Conservation (phyloP, 2,113 vertebrate genomes). For the Synodontis membranacea region DNA sequence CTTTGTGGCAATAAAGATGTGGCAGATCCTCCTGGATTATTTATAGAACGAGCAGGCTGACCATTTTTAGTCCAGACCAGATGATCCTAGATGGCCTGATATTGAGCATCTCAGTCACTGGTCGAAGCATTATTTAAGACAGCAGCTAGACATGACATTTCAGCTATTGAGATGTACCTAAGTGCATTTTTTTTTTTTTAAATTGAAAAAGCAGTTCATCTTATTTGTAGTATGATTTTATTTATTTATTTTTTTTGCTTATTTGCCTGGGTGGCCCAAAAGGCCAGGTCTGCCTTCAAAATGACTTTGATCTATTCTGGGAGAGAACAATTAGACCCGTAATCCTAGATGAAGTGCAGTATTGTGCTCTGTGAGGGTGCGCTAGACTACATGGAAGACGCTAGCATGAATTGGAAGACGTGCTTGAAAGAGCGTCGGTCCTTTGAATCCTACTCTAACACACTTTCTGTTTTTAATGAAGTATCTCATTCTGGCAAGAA, state of each 20-base stretch:
- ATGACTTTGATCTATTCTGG: constrained; percentile 49
- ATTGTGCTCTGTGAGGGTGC: neutral
- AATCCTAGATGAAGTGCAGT: constrained; percentile 16
- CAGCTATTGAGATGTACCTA: neutral
- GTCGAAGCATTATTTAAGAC: neutral
- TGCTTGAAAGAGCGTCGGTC: neutral
- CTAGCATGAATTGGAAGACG: neutral
- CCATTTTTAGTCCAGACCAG: constrained; percentile 31
- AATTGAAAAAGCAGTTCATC: neutral
- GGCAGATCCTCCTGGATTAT: constrained; percentile 49
- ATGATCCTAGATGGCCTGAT: constrained; percentile 24
- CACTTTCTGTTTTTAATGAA: neutral
- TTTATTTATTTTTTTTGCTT: neutral
- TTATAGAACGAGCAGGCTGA: constrained; percentile 46
- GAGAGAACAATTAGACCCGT: constrained; percentile 27
- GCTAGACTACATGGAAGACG: neutral
- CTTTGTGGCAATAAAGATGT: constrained; percentile 38
- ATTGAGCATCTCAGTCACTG: neutral
- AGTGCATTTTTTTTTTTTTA: neutral
- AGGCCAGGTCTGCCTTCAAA: constrained; percentile 20
- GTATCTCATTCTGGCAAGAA: neutral
- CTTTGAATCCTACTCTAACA: constrained; percentile 11
- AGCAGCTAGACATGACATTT: neutral
- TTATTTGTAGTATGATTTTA: neutral
- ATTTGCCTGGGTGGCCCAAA: constrained; percentile 30